These are phyloP conservation scores for Calidris pygmaea DNA, from an alignment of 2,113 vertebrate species.

Conservation along the genomic window DNA sequence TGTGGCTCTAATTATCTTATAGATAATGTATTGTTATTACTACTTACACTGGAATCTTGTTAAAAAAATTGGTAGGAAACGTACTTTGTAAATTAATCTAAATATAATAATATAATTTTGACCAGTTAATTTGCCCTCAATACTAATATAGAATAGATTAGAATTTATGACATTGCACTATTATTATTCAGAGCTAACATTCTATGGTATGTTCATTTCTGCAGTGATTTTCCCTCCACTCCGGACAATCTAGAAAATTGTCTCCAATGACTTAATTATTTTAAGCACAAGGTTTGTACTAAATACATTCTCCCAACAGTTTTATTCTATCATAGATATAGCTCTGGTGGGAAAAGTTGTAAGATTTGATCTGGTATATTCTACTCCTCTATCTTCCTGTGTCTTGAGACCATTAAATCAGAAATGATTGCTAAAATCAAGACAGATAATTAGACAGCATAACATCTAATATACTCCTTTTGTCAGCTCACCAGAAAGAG, in stretches of 20 bases:
- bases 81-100: neutral
- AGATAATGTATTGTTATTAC: neutral
- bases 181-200: neutral
- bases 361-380: slow-evolving; percentile 11
- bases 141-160: neutral
- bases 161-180: neutral
- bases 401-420: slow-evolving; percentile 59
- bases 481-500: slow-evolving; percentile 58
- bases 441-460: slow-evolving; percentile 59
- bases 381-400: neutral
- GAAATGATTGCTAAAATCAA: slow-evolving; percentile 67
- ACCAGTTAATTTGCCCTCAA: neutral
- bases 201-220: neutral
- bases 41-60: neutral
- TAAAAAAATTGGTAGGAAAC: neutral
- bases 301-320: neutral
- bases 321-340: neutral
- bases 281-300: neutral
- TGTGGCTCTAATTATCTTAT: neutral
- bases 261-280: neutral
- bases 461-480: slow-evolving; percentile 60
- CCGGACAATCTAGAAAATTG: neutral
- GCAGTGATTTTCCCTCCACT: neutral
- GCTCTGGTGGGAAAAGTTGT: neutral
- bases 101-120: neutral